Percentiles rank a stretch among this genome's conserved stretches.
These are phyloP conservation scores for Chrysocyon brachyurus DNA, from an alignment of 2,797 vertebrate species.

Conservation along the genomic window DNA sequence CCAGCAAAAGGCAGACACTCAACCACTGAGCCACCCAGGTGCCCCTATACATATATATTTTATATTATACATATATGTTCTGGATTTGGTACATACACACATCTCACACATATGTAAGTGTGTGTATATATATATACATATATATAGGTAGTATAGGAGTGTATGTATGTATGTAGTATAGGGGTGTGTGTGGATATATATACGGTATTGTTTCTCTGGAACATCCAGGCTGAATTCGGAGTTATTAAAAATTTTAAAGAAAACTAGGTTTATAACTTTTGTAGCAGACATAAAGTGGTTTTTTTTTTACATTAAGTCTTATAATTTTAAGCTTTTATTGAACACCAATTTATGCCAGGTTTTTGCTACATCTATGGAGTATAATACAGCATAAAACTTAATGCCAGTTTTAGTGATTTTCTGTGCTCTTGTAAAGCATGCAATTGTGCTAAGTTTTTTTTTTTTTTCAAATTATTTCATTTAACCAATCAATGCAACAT, in stretches of 20 bases:
- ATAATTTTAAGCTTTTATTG: conserved; percentile 2
- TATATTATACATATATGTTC: not conserved
- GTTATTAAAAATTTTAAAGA: not conserved
- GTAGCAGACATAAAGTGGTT: not conserved
- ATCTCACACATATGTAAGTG: not conserved
- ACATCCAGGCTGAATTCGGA: not conserved
- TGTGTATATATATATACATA: not conserved
- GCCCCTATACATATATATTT: not conserved
- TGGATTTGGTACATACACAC: not conserved
- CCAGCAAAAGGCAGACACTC: too few relatives aligned
- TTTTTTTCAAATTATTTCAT: not conserved
- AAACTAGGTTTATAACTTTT: not conserved
- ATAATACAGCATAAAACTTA: not conserved
- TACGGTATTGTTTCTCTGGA: not conserved
- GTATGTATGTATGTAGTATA: not conserved
- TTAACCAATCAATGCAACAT: not conserved
- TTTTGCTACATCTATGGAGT: not conserved
- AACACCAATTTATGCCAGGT: not conserved
- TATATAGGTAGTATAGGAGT: not conserved
- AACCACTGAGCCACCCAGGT: too few relatives aligned
- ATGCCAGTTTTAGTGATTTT: not conserved
- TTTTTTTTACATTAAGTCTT: not conserved
- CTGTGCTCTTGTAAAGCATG: not conserved
- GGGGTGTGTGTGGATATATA: not conserved
- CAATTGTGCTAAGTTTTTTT: not conserved